Percentiles rank a stretch among this genome's conserved stretches.
phyloP scores from a whole-genome alignment of 1,140 invertebrate genomes.

The Drosophila oshimai region DNA sequence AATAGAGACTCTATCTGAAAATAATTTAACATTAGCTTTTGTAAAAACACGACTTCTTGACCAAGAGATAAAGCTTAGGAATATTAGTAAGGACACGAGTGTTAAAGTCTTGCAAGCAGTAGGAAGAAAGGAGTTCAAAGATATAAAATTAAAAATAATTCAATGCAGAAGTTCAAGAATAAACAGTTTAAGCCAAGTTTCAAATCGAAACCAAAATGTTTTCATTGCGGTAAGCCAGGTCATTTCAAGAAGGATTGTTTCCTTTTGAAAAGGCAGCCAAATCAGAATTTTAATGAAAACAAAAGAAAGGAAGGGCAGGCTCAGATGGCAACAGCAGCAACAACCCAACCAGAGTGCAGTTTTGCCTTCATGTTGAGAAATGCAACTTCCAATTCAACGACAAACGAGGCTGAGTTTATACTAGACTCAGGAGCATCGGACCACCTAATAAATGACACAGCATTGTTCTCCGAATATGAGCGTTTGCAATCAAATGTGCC shows the following conservation, averaged over 20 bases:
- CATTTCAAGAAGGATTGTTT: too few species aligned
- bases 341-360: too few species aligned
- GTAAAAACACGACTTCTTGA: slow-evolving; percentile 1
- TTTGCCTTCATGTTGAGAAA: too few species aligned
- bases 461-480: slow-evolving; percentile 43
- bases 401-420: slow-evolving; percentile 15
- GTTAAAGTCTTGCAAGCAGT: neutral
- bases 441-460: slow-evolving; percentile 65
- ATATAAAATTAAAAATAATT: neutral
- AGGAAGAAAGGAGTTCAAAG: neutral
- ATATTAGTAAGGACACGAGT: neutral
- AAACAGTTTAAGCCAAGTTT: neutral
- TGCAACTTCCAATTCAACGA: neutral
- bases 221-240: too few species aligned
- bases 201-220: too few species aligned
- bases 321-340: too few species aligned
- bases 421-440: slow-evolving; percentile 78
- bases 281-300: neutral
- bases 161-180: neutral
- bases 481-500: slow-evolving; percentile 1
- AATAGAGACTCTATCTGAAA: too few species aligned
- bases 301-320: too few species aligned
- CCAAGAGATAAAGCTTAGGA: neutral
- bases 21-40: too few species aligned
- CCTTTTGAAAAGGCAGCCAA: too few species aligned